Base-by-base conservation (phyloP, 2,113 vertebrate genomes). In the Brienomyrus longianalis region DNA sequence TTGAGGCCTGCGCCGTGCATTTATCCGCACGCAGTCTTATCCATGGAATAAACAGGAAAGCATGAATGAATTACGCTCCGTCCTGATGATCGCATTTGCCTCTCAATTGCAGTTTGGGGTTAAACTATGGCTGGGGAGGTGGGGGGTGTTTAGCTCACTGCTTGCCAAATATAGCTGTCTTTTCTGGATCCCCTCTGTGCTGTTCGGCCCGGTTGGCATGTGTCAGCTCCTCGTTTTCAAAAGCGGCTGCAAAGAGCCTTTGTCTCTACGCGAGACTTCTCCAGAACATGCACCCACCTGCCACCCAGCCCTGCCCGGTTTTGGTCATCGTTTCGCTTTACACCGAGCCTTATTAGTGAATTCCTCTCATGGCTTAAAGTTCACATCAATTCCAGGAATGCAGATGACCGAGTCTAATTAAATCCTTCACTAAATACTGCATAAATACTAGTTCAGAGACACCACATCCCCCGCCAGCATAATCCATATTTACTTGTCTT, bases 401-500 rank as follows among this genome's bases (percentile, higher is more conserved):
- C 91, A 93, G 86, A 50, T 91, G 93, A 94, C 90, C 91, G 90
- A 93, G 93, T 88, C 90, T 93, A 91, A 93, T 92, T 93, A 91
- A 94, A 93, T 92, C 91, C 85, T 88, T 91, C 89, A 94, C 93
- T 94, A 95, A 94, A 94, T 92, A 90, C 92, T 92, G 43, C 15
- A 92, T 31, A 93, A 94, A 92, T 93, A 92, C 91, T 31, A 92
- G 86, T 70, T 47, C 91, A 90, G 91, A 90, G 89, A 80, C 86
- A 91, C 90, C 39, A 39, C 83, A 92, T 74, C 92, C 74, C 91
- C 66, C 90, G 87, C 31, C 88, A 80, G 90, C 91, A 92, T 93
- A 95, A 95, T 95, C 95, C 93, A 88, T 90, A 91, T 95, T 94
- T 95, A 94, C 94, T 94, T 95, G 92, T 92, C 74, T 39, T 80